A percentile compares a stretch with the other conserved stretches of the same genome.
These are phyloP conservation scores for Sula dactylatra DNA, from an alignment of 2,113 vertebrate species.

Conservation along the genomic window DNA sequence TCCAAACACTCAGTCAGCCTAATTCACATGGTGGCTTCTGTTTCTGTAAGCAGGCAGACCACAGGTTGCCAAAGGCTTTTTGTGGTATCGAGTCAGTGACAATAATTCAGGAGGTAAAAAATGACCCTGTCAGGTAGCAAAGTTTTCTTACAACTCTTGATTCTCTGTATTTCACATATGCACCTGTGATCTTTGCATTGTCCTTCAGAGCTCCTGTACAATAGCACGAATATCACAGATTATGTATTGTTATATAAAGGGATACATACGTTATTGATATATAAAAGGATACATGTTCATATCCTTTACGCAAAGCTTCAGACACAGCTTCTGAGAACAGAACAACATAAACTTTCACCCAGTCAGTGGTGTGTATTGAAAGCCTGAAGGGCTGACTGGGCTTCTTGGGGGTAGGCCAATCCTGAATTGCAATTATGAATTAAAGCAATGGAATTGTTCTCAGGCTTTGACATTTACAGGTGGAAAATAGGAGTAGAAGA, in stretches of 20 bases:
- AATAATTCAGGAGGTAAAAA: conserved; percentile 18
- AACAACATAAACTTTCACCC: neutral
- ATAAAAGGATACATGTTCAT: neutral
- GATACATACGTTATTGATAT: neutral
- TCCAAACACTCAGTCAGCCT: neutral
- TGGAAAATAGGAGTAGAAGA: neutral
- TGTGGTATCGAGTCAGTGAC: neutral
- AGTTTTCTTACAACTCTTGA: neutral
- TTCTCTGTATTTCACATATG: neutral
- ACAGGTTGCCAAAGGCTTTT: neutral
- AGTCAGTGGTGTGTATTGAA: neutral
- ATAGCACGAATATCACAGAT: neutral
- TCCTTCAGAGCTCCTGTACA: neutral
- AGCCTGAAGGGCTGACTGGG: neutral
- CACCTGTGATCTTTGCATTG: neutral
- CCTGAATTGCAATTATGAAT: neutral
- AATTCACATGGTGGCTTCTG: neutral
- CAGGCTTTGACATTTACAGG: neutral
- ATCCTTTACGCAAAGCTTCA: neutral
- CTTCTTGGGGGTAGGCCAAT: neutral
- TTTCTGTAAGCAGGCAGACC: conserved; percentile 5
- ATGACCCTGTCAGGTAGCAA: neutral
- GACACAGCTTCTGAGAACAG: neutral
- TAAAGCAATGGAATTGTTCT: neutral
- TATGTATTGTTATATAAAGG: neutral